These are phyloP conservation scores for Drosophila sp. DNA, from an alignment of 1,140 invertebrate species.

Conservation along the genomic window DNA sequence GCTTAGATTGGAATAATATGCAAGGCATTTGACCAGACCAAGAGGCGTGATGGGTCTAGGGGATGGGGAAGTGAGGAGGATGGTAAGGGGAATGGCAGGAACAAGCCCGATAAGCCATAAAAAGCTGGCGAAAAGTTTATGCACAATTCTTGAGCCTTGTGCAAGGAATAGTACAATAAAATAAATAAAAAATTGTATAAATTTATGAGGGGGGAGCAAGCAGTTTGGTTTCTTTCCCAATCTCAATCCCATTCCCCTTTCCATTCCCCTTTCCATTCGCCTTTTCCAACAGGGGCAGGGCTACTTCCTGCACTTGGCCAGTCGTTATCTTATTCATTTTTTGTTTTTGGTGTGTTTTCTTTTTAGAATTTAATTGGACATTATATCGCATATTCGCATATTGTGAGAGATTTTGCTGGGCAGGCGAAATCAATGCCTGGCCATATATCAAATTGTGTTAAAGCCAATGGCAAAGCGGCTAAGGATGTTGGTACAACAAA, in stretches of 20 bases:
- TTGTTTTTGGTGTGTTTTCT: conserved; percentile 26
- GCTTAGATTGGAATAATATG: conserved; percentile 69
- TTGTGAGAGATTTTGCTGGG: conserved; percentile 36
- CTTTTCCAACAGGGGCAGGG: neutral
- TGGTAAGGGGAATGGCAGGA: neutral
- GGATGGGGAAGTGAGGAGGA: no score
- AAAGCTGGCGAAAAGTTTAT: conserved; percentile 57
- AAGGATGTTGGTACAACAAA: conserved; percentile 50
- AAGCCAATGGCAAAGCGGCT: conserved; percentile 36
- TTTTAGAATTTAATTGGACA: conserved; percentile 77
- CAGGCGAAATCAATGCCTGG: conserved; percentile 59
- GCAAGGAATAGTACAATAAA: conserved; percentile 65
- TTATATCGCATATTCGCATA: conserved; percentile 71
- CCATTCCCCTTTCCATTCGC: neutral
- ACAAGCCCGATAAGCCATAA: conserved; percentile 62
- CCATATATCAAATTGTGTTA: conserved; percentile 66
- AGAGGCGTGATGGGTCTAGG: neutral
- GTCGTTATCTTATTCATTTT: conserved; percentile 17
- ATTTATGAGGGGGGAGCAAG: conserved; percentile 55
- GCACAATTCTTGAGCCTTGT: conserved; percentile 61
- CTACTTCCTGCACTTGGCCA: conserved; percentile 37
- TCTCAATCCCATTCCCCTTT: conserved; percentile 2
- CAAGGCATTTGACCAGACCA: conserved; percentile 29
- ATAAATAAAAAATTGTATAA: conserved; percentile 79
- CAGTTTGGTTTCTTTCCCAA: no score